These are phyloP conservation scores for Gobionotothen gibberifrons DNA, from an alignment of 2,797 vertebrate genomes.

Conservation along the genomic window DNA sequence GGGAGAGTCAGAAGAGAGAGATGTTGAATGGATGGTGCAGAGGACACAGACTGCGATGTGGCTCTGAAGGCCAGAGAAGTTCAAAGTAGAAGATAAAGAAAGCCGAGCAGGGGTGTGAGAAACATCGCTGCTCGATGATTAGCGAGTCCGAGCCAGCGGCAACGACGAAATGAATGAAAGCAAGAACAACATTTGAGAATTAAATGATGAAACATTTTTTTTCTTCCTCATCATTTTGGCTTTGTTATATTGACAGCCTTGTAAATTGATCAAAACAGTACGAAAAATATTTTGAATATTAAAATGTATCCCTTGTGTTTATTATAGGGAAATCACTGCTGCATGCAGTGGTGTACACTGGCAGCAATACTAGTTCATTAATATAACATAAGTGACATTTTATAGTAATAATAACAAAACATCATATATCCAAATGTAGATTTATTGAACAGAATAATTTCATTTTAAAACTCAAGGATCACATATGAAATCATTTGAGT, in stretches of 20 bases:
- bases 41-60: constrained; percentile 40
- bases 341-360: neutral
- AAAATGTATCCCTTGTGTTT: constrained; percentile 1
- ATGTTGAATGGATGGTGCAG: constrained; percentile 38
- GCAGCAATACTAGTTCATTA: neutral
- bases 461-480: constrained; percentile 21
- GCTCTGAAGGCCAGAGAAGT: constrained; percentile 56
- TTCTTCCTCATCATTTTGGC: neutral
- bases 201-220: constrained; percentile 25
- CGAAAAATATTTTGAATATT: neutral
- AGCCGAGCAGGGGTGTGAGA: constrained; percentile 35
- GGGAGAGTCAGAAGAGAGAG: constrained; percentile 20
- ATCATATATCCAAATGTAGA: constrained; percentile 17
- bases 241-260: constrained; percentile 1
- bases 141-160: constrained; percentile 16
- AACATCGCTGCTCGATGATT: constrained; percentile 26
- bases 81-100: constrained; percentile 56
- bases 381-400: constrained; percentile 1
- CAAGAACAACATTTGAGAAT: neutral
- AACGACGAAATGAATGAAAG: neutral
- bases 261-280: constrained; percentile 16
- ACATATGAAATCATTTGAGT: constrained; percentile 15
- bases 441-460: constrained; percentile 15
- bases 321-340: neutral
- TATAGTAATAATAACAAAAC: constrained; percentile 9